Conservation (phyloP, 2,888 invertebrate species). For the Volucella zonaria region DNA sequence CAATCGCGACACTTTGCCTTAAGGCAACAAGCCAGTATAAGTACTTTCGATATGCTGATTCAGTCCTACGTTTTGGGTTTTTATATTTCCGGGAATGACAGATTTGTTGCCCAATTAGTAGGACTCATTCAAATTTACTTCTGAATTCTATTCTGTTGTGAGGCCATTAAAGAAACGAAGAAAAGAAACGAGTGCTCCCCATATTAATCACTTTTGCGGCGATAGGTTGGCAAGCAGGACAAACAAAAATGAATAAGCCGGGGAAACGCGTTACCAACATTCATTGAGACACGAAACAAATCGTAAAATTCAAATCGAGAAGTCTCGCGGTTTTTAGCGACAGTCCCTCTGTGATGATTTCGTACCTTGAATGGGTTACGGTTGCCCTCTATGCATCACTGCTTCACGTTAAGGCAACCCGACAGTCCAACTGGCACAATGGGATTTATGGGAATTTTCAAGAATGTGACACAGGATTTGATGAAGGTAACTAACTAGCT, state of each 20-base stretch:
- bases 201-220: constrained; percentile 68
- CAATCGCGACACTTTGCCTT: constrained; percentile 35
- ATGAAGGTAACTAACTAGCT: constrained; percentile 70
- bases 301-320: constrained; percentile 69
- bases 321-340: constrained; percentile 47
- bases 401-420: neutral
- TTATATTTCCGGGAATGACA: constrained; percentile 81
- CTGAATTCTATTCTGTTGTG: constrained; percentile 70
- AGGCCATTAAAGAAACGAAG: constrained; percentile 51
- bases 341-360: constrained; percentile 11
- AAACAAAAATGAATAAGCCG: constrained; percentile 62
- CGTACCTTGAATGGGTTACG: constrained; percentile 54
- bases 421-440: constrained; percentile 41
- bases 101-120: constrained; percentile 80
- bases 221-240: constrained; percentile 53
- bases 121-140: constrained; percentile 69
- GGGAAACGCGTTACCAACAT: constrained; percentile 59
- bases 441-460: constrained; percentile 69
- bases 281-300: constrained; percentile 59
- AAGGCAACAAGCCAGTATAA: constrained; percentile 10
- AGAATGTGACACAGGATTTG: constrained; percentile 71
- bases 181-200: constrained; percentile 43
- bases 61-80: constrained; percentile 40
- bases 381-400: constrained; percentile 21
- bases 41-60: constrained; percentile 41